Evolutionary conservation across 1,140 invertebrate genomes (phyloP).

Genomic region (Drosophila kanapiae): DNA sequence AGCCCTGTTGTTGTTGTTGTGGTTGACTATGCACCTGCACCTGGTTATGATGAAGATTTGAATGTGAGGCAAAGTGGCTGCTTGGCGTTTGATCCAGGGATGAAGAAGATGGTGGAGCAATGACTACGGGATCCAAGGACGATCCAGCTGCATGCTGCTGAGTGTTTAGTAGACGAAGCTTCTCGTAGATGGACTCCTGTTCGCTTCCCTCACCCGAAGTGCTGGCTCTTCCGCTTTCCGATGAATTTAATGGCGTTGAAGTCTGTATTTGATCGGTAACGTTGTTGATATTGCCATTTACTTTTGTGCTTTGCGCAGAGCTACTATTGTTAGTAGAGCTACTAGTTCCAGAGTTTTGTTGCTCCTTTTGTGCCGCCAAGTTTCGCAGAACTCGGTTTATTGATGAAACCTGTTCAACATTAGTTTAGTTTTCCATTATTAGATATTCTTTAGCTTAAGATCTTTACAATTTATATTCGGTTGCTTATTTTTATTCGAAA

Average conservation of each 20-base stretch:
- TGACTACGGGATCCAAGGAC: conserved; percentile 20
- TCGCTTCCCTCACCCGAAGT: conserved; percentile 86
- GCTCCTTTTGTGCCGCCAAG: conserved; percentile 96
- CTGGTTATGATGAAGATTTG: conserved; percentile 37
- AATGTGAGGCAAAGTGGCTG: conserved; percentile 49
- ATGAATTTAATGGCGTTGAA: conserved; percentile 75
- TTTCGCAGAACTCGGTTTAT: conserved; percentile 99
- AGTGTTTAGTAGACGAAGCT: conserved; percentile 93
- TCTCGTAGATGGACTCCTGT: conserved; percentile 93
- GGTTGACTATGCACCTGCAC: conserved; percentile 41
- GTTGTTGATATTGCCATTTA: conserved; percentile 16
- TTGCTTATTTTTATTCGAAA: conserved; percentile 61
- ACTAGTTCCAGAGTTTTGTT: conserved; percentile 84
- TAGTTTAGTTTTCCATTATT: neutral
- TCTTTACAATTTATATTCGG: conserved; percentile 41
- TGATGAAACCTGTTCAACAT: conserved; percentile 94
- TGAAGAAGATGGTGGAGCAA: neutral
- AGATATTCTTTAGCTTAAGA: neutral
- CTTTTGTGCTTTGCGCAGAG: conserved; percentile 21
- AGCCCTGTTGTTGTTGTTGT: conserved; percentile 52
- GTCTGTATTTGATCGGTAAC: conserved; percentile 60
- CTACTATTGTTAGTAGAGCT: conserved; percentile 17
- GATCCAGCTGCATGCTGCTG: conserved; percentile 87
- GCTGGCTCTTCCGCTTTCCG: conserved; percentile 75
- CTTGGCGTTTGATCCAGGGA: conserved; percentile 24